Conservation (phyloP, 2,113 vertebrate genomes). For the Semnopithecus entellus region DNA sequence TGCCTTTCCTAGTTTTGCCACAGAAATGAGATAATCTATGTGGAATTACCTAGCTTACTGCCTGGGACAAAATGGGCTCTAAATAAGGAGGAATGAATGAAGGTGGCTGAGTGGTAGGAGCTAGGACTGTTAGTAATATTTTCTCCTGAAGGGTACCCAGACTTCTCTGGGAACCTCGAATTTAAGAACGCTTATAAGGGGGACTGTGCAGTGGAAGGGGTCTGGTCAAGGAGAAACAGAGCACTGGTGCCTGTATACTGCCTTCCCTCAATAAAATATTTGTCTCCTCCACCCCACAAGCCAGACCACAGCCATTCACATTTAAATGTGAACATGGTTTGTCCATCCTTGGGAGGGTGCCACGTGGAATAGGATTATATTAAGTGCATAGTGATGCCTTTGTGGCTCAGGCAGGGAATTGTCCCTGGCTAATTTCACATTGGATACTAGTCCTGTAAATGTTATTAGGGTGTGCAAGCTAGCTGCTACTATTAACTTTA, state of each 20-base stretch:
- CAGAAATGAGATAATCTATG: background rate
- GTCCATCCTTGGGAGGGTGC: background rate
- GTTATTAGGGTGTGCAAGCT: slow-evolving; percentile 39
- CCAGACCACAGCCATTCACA: background rate
- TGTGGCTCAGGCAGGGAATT: slow-evolving; percentile 72
- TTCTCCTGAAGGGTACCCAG: background rate
- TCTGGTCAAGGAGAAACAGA: background rate
- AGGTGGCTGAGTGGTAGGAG: background rate
- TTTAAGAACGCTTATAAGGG: background rate
- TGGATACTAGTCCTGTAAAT: slow-evolving; percentile 66
- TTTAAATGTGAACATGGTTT: background rate
- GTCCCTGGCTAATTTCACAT: slow-evolving; percentile 61
- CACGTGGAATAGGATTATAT: slow-evolving; percentile 16
- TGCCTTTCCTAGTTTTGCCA: background rate
- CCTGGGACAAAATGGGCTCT: background rate
- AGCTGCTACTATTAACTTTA: slow-evolving; percentile 50
- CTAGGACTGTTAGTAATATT: background rate
- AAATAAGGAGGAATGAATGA: background rate
- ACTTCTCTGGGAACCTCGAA: background rate
- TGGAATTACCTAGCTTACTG: background rate
- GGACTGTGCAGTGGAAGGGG: background rate
- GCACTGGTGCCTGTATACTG: background rate
- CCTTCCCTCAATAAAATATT: background rate
- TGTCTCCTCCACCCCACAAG: background rate
- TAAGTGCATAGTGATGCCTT: slow-evolving; percentile 46